These are phyloP conservation scores for Eupeodes latifasciatus DNA, from an alignment of 2,888 invertebrate genomes.

Conservation along the genomic window DNA sequence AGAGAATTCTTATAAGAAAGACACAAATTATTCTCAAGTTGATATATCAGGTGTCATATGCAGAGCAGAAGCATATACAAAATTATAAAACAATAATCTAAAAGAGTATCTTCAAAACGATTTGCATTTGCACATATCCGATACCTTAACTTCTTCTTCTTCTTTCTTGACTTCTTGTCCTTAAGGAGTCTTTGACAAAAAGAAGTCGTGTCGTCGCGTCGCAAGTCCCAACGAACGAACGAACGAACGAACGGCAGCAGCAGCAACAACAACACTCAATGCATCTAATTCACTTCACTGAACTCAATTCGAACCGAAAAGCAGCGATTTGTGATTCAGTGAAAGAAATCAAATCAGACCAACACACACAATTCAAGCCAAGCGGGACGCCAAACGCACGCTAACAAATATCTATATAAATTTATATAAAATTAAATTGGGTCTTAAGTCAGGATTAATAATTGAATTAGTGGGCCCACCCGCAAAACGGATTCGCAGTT, in stretches of 20 bases:
- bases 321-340: conserved; percentile 73
- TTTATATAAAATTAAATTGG: conserved; percentile 53
- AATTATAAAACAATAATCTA: conserved; percentile 58
- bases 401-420: not conserved
- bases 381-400: not conserved
- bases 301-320: conserved; percentile 72
- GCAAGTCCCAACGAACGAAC: not conserved
- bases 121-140: conserved; percentile 67
- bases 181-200: conserved; percentile 49
- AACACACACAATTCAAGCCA: conserved; percentile 17
- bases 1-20: conserved; percentile 55
- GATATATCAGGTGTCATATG: conserved; percentile 74
- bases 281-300: conserved; percentile 74
- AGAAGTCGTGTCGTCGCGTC: not conserved
- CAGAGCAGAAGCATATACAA: conserved; percentile 69
- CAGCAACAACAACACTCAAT: conserved; percentile 59
- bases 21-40: conserved; percentile 35
- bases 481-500: conserved; percentile 82
- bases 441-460: conserved; percentile 79
- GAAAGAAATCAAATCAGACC: conserved; percentile 69
- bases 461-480: conserved; percentile 81
- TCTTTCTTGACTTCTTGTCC: not conserved
- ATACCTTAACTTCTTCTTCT: conserved; percentile 23
- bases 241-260: conserved; percentile 34
- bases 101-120: conserved; percentile 55